phyloP scores from a whole-genome alignment of 1,140 invertebrate species.

The Lordiphosa collinella region DNA sequence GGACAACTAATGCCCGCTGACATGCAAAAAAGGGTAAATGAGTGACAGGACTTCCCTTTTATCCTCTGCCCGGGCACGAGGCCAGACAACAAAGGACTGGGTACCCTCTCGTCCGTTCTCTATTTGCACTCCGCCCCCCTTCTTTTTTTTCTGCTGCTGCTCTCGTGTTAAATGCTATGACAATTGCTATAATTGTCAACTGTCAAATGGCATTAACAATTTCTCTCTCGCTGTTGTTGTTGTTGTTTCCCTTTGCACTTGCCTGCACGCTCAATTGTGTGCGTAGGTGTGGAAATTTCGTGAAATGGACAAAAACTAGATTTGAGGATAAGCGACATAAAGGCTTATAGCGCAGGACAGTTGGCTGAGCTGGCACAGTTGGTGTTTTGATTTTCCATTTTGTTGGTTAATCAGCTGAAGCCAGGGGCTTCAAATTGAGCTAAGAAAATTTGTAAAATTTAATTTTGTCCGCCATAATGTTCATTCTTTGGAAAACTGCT shows the following conservation, averaged over 20 bases:
- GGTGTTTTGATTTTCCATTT: conserved; percentile 48
- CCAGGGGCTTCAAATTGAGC: conserved; percentile 14
- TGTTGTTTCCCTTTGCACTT: conserved; percentile 47
- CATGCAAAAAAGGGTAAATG: conserved; percentile 75
- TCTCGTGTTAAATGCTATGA: conserved; percentile 73
- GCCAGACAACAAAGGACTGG: conserved; percentile 31
- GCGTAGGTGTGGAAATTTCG: conserved; percentile 68
- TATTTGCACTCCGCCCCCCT: conserved; percentile 17
- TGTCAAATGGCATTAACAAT: conserved; percentile 77
- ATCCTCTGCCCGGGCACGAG: conserved; percentile 6
- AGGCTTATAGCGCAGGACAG: conserved; percentile 28
- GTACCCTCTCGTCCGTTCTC: neutral
- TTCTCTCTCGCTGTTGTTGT: conserved; percentile 31
- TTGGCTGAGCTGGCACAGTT: conserved; percentile 49
- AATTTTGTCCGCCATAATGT: neutral
- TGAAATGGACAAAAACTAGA: conserved; percentile 26
- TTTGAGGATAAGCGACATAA: conserved; percentile 9
- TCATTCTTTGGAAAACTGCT: too few relatives aligned
- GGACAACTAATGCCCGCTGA: conserved; percentile 72
- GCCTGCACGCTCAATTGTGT: conserved; percentile 64
- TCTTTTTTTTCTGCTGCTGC: conserved; percentile 21
- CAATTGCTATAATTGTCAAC: conserved; percentile 78
- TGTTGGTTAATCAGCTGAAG: conserved; percentile 56
- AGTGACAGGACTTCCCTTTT: conserved; percentile 55
- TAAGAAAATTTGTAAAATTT: conserved; percentile 4